Conservation (phyloP, 1,140 invertebrate genomes). For the Stegodyphus mimosarum region DNA sequence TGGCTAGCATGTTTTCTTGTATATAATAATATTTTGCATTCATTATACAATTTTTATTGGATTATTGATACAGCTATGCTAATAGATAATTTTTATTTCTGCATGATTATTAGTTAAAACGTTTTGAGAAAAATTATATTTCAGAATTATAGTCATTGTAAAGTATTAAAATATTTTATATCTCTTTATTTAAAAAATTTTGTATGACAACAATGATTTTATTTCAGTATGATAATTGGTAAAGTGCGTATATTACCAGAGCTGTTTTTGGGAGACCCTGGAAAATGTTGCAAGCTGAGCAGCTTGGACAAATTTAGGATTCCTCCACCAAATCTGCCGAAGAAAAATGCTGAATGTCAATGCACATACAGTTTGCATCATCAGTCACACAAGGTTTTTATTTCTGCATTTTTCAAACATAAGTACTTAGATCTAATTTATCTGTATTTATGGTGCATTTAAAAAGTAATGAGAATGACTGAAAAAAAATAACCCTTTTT, state of each 20-base stretch:
- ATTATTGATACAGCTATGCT: too few relatives aligned
- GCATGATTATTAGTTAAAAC: too few relatives aligned
- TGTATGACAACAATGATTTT: background rate
- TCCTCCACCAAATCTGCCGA: conserved; percentile 24
- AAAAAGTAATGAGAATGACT: too few relatives aligned
- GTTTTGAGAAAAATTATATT: too few relatives aligned
- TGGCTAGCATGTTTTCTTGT: too few relatives aligned
- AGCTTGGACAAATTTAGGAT: conserved; percentile 66
- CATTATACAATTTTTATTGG: too few relatives aligned
- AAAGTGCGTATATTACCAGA: conserved; percentile 78
- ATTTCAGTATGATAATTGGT: conserved; percentile 69
- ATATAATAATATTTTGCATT: too few relatives aligned
- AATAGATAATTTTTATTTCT: too few relatives aligned
- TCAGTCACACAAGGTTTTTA: conserved; percentile 23
- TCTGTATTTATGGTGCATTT: background rate
- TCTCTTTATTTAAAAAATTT: too few relatives aligned
- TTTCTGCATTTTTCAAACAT: background rate
- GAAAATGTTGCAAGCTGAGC: conserved; percentile 69
- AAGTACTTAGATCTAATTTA: background rate
- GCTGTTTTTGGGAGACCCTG: conserved; percentile 70
- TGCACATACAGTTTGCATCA: conserved; percentile 12
- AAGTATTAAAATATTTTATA: too few relatives aligned
- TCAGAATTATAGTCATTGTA: too few relatives aligned
- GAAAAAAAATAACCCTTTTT: too few relatives aligned
- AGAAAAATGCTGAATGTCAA: background rate